These are phyloP conservation scores for Ennomos erosarius DNA, from an alignment of 2,888 invertebrate species.

Conservation along the genomic window DNA sequence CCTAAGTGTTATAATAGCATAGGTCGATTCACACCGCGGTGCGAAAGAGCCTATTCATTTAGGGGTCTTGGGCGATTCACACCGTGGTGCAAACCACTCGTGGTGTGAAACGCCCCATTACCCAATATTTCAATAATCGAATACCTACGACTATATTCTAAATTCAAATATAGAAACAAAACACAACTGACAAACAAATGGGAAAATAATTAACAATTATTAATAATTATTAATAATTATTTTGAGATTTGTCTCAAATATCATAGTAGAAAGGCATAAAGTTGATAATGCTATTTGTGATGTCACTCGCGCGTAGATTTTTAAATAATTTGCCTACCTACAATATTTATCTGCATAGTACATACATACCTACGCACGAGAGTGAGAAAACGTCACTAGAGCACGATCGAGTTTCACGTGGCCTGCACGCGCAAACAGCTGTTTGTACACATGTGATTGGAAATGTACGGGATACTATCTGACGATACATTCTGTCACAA, in stretches of 20 bases:
- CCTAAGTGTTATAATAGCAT: too few relatives aligned
- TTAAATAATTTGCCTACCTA: constrained; percentile 2
- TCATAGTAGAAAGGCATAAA: constrained; percentile 9
- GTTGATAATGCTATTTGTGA: constrained; percentile 22
- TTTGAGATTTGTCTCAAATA: neutral
- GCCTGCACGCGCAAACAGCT: constrained; percentile 64
- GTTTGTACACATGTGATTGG: constrained; percentile 58
- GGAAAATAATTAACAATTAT: neutral
- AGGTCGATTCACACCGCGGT: too few relatives aligned
- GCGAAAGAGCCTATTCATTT: too few relatives aligned
- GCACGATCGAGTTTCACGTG: constrained; percentile 62
- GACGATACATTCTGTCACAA: constrained; percentile 9
- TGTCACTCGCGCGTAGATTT: constrained; percentile 1
- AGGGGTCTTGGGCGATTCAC: too few relatives aligned
- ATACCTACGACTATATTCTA: constrained; percentile 29
- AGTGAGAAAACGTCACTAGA: constrained; percentile 45
- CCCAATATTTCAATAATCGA: constrained; percentile 32
- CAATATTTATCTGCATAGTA: constrained; percentile 40
- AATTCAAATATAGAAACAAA: neutral
- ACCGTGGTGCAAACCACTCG: too few relatives aligned
- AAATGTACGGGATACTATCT: constrained; percentile 47
- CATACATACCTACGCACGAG: constrained; percentile 21
- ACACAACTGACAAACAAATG: too few relatives aligned
- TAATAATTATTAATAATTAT: too few relatives aligned
- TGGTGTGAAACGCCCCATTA: too few relatives aligned